Base-by-base conservation (phyloP, 2,888 invertebrate species). In the Lymantria monacha region DNA sequence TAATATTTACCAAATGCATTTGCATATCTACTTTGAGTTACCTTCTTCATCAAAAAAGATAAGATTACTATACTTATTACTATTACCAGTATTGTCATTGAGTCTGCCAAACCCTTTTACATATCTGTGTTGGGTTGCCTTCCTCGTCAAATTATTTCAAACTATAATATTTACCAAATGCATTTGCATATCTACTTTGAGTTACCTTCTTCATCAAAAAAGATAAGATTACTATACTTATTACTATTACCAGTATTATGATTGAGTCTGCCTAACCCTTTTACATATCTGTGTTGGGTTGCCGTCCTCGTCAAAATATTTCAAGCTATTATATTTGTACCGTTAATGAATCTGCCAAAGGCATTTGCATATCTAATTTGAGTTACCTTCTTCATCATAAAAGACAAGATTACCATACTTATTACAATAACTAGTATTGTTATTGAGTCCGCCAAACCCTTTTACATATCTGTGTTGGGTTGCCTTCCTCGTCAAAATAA, bases 391-490 rank as follows among this genome's bases (percentile, higher is more conserved):
- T 10, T 41, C 15, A 5, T 13, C 38, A 12, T 12, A 10, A 38
- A 11, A 38, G n/a, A n/a, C n/a, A n/a, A n/a, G n/a, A n/a, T n/a
- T n/a, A n/a, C n/a, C n/a, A n/a, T n/a, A n/a, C n/a, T n/a, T n/a
- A n/a, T n/a, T n/a, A n/a, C n/a, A n/a, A n/a, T n/a, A n/a, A n/a
- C n/a, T n/a, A 22, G 22, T 22, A 22, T 38, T 8, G 9, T 22
- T 22, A 9, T 12, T 9, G 42, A 22, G 13, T 48, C 36, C 10
- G 42, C 37, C 42, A 43, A 43, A 37, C 5, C 42, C 30, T 9
- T 48, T 36, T 43, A 37, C 37, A 48, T 43, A 43, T 48, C 13
- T 48, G 42, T 42, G 13, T 22, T 13, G 40, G 38, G 9, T 38
- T 45, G 45, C 45, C 38, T 33, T 33, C 33, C 33, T 33, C 33